Evolutionary conservation across 2,888 invertebrate species (phyloP).

Genomic region (Orthosia gracilis): DNA sequence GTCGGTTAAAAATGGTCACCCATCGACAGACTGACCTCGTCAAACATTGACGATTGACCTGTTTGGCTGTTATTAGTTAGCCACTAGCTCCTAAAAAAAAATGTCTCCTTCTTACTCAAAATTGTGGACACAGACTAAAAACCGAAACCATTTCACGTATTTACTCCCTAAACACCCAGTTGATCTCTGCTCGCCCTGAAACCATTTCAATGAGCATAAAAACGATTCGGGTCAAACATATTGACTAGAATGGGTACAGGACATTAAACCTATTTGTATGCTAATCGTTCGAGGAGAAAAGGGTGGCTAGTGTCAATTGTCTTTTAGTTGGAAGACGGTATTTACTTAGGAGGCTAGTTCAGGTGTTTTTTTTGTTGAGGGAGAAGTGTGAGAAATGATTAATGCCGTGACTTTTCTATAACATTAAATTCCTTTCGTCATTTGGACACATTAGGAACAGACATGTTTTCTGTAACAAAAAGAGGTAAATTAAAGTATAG

Average conservation of each 20-base stretch:
- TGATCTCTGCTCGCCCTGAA: constrained; percentile 14
- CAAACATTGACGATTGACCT: too few species aligned
- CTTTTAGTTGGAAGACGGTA: constrained; percentile 17
- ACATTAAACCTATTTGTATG: constrained; percentile 54
- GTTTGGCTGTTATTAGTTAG: too few species aligned
- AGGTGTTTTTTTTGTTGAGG: background rate
- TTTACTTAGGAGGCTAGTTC: constrained; percentile 28
- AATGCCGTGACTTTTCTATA: too few species aligned
- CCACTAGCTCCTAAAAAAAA: too few species aligned
- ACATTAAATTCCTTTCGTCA: too few species aligned
- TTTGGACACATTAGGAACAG: too few species aligned
- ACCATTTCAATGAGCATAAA: constrained; percentile 39
- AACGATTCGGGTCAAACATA: constrained; percentile 45
- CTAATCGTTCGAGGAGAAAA: constrained; percentile 38
- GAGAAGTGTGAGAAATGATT: background rate
- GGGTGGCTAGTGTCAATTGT: constrained; percentile 23
- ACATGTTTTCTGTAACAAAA: too few species aligned
- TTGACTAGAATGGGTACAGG: constrained; percentile 38
- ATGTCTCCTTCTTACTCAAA: too few species aligned
- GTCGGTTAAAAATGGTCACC: too few species aligned
- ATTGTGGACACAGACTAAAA: background rate
- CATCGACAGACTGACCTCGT: too few species aligned
- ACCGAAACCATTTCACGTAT: background rate
- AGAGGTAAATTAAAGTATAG: too few species aligned
- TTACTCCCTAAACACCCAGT: background rate